Evolutionary conservation across 2,797 vertebrate genomes (phyloP).

Genomic region (Nasua narica): DNA sequence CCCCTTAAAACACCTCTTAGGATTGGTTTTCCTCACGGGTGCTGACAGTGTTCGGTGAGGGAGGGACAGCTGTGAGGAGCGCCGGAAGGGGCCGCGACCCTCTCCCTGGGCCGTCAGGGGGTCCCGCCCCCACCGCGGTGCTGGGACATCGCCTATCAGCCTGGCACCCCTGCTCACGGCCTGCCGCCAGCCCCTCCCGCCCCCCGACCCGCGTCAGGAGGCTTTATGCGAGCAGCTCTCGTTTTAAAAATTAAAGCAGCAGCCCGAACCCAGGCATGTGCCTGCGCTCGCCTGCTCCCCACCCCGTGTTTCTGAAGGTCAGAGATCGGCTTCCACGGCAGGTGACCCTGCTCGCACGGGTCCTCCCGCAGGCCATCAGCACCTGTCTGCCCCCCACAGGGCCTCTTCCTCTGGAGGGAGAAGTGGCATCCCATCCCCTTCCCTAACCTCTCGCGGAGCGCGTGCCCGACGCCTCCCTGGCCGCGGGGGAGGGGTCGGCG

Average conservation of each 20-base stretch:
- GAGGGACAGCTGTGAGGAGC: neutral
- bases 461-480: neutral
- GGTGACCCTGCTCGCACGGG: neutral
- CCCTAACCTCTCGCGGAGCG: neutral
- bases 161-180: too few relatives aligned
- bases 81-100: fast-evolving
- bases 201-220: neutral
- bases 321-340: neutral
- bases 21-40: neutral
- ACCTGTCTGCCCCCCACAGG: neutral
- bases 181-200: neutral
- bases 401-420: neutral
- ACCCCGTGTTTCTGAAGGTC: neutral
- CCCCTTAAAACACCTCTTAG: neutral
- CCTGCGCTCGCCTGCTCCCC: neutral
- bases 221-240: neutral
- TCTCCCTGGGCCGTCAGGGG: neutral
- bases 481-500: neutral
- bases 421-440: neutral
- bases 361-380: neutral
- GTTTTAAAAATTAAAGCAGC: neutral
- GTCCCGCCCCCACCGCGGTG: neutral
- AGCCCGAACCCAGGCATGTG: neutral
- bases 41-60: neutral
- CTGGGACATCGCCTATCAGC: neutral